Evolutionary conservation across 2,888 invertebrate species (phyloP).

Genomic region (Congeria kusceri): DNA sequence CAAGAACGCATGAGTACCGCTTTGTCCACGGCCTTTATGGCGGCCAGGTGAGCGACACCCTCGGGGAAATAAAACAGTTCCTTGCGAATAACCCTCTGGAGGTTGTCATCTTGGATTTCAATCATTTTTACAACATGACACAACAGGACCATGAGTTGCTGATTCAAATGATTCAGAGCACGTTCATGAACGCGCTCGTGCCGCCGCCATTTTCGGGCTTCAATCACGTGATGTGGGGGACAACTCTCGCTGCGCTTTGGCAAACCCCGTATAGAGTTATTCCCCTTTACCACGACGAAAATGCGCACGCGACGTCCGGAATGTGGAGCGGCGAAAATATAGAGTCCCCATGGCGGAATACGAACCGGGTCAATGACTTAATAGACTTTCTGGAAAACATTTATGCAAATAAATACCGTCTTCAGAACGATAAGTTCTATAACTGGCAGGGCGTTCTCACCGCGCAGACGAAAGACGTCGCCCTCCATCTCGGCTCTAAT

Average conservation of each 20-base stretch:
- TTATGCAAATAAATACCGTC: slow-evolving; percentile 87
- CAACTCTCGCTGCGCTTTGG: slow-evolving; percentile 88
- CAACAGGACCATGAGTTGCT: slow-evolving; percentile 89
- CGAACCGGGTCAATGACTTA: slow-evolving; percentile 88
- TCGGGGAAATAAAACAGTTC: slow-evolving; percentile 89
- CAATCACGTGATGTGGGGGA: slow-evolving; percentile 86
- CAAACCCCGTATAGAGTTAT: slow-evolving; percentile 87
- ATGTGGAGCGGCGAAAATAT: slow-evolving; percentile 90
- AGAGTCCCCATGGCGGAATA: slow-evolving; percentile 94
- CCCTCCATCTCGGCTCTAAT: slow-evolving; percentile 67
- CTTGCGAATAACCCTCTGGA: slow-evolving; percentile 90
- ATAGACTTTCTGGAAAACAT: slow-evolving; percentile 88
- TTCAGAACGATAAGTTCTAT: slow-evolving; percentile 88
- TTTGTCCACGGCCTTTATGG: slow-evolving; percentile 94
- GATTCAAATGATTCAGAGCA: slow-evolving; percentile 87
- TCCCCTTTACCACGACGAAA: slow-evolving; percentile 81
- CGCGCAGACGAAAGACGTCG: slow-evolving; percentile 84
- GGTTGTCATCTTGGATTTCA: slow-evolving; percentile 92
- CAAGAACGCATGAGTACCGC: slow-evolving; percentile 87
- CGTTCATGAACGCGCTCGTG: slow-evolving; percentile 89
- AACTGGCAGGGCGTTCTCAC: slow-evolving; percentile 93
- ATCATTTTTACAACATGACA: slow-evolving; percentile 92
- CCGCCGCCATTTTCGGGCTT: slow-evolving; percentile 83
- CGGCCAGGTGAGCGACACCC: slow-evolving; percentile 88
- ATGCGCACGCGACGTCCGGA: slow-evolving; percentile 29